phyloP scores from a whole-genome alignment of 2,797 vertebrate species.

The Numenius phaeopus region DNA sequence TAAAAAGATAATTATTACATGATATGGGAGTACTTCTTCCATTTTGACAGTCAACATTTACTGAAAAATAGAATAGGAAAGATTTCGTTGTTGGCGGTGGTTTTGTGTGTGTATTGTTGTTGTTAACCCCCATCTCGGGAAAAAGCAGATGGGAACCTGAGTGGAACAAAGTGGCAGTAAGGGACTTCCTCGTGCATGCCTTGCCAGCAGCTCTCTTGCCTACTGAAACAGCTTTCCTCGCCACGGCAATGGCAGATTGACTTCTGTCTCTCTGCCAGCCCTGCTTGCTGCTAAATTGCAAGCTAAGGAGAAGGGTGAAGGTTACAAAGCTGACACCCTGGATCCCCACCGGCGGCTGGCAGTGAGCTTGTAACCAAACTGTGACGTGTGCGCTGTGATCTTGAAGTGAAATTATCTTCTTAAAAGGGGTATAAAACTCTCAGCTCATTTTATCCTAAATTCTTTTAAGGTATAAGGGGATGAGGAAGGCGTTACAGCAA shows the following conservation, averaged over 20 bases:
- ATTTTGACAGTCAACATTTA: background rate
- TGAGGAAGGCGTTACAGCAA: background rate
- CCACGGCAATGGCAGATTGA: background rate
- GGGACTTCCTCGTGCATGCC: background rate
- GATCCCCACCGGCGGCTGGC: background rate
- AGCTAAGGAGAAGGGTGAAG: background rate
- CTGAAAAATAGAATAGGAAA: background rate
- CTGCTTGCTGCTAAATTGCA: background rate
- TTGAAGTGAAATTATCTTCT: background rate
- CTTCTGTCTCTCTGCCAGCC: background rate
- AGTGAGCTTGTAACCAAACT: background rate
- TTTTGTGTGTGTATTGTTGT: background rate
- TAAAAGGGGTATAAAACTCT: background rate
- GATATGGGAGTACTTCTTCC: background rate
- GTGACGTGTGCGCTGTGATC: fast-evolving
- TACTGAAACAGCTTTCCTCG: background rate
- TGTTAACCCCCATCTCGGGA: background rate
- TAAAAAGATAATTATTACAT: background rate
- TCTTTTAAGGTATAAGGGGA: background rate
- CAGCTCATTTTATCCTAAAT: background rate
- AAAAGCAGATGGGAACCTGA: background rate
- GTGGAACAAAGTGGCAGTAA: background rate
- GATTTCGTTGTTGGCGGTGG: background rate
- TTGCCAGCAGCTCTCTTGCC: background rate
- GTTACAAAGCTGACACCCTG: background rate